Evolutionary conservation across 2,113 vertebrate species (phyloP), one percentile per base, ranked within the genome.

Genomic region (Amphiprion percula): DNA sequence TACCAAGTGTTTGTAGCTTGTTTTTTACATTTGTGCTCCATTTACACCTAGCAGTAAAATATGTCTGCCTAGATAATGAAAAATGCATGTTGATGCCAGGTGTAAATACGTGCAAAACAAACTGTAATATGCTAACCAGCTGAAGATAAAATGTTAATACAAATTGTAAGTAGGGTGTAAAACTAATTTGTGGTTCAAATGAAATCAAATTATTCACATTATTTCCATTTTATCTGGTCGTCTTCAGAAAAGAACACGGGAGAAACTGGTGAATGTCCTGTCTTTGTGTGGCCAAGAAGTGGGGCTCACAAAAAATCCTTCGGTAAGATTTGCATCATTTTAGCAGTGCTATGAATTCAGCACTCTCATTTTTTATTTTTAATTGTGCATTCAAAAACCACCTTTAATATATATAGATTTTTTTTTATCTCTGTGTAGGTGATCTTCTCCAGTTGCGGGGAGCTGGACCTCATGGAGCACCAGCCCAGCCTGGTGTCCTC

Each of bases 381-480:
- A 12, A 12, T 54, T 1, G 37, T 50, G 19, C 4, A 44, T 59
- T 53, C 2, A 60, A 0, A 1, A 0, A 58, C 6, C 10, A 4
- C 6, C 2, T 46, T 21, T 2, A 49, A 24, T 0, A 2, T 0
- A 30, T 30, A 30, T 30, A 3, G 26, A 61, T 56, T 2, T 26
- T 56, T 2, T 26, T 44, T 2, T 33, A 26, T 52, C 8, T 56
- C 0, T 77, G 30, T 56, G 1, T 75, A 99, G 98, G 98, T 99
- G 69, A 98, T 99, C 89, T 99, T 99, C 92, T 99, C 98, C 39
- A 99, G 97, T 21, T 98, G 98, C 84, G 98, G 98, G 64, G 98
- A 99, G 78, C 90, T 98, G 94, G 98, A 99, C 78, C 94, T 98
- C 78, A 97, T 97, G 78, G 98, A 99, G 90, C 97, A 97, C 71